Evolutionary conservation across 2,797 vertebrate species (phyloP), one percentile per base, ranked within the genome.

Genomic region (Chrysocyon brachyurus): DNA sequence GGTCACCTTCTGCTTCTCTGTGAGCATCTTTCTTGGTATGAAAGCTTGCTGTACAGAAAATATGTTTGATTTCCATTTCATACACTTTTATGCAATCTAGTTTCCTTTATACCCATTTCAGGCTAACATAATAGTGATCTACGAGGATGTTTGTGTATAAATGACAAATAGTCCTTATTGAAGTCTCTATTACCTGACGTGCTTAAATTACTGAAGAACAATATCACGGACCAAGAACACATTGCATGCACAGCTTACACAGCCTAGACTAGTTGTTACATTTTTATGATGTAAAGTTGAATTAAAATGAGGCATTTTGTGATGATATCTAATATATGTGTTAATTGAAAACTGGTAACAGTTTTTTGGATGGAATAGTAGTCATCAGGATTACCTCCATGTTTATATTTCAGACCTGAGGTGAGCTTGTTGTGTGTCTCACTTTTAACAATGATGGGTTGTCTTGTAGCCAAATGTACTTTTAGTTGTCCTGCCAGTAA

Each of bases 111-210:
- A 61, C 14, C 52, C 8, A 4, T 78, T 87, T 90, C 14, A 57
- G 59, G 4, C 83, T 72, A 94, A 95, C 86, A 21, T 56, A 90
- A 14, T 17, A 93, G 24, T 82, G 5, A 68, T 72, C 11, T 75
- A 77, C 56, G 26, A 28, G 12, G 91, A 22, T 82, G 26, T n/a
- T 83, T 64, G 72, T 49, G 68, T 59, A 63, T 85, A 94, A 73
- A 82, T 31, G 89, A 54, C 94, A 95, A 66, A 83, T 21, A 24
- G 31, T 70, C 78, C 26, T 89, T 84, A 9, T 59, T 17, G 28
- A 79, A 40, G 31, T 59, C 68, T 96, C 40, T 66, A 14, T 90
- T 33, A 46, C 36, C 75, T 75, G 8, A 36, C 64, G 21, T 33
- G 66, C 5, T 40, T 86, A 57, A 78, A 5, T 70, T 28, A n/a